Evolutionary conservation across 2,888 invertebrate species (phyloP), one percentile per base, ranked within the genome.

Genomic region (Heteromyza rotundicornis): DNA sequence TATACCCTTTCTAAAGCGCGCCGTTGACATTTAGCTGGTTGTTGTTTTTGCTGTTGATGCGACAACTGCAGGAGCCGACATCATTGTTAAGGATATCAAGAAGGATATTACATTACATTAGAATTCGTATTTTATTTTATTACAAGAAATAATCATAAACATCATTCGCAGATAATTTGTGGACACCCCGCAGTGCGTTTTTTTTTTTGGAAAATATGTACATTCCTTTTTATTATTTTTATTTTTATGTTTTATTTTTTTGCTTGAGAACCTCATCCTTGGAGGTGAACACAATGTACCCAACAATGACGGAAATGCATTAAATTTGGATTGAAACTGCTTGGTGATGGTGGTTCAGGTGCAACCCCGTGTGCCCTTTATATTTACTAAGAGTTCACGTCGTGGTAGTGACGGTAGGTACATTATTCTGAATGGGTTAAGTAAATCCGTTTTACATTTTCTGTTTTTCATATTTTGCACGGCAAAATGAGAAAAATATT

Each of bases 221-320:
- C n/a, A 40, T 40, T 40, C 7, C 7, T 12, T 40, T 40, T 40
- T n/a, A 40, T 14, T 14, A 40, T 40, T 7, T 40, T n/a, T n/a
- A 47, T 47, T 17, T 17, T 2, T 24, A 59, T 59, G 52, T 52
- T 50, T 52, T 52, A 59, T 59, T 59, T 58, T 51, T 27, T 22
- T 7, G n/a, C 36, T 54, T 32, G 12, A 14, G n/a, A 27, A 27
- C 27, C 7, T 27, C 10, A 20, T 36, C 14, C 17, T 54, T 52
- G 17, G 16, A 16, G 17, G 54, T 40, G 40, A 40, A 7, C 44
- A 23, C 40, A 56, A 12, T 2, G 14, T 17, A 24, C 23, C 10
- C 14, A 58, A 51, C 50, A 53, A 27, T 16, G 23, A 22, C 64
- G 66, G 66, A 66, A 66, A 64, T 66, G 62, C 66, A 64, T 66